phyloP scores from a whole-genome alignment of 1,140 invertebrate species.

The Drosophila subobscura region DNA sequence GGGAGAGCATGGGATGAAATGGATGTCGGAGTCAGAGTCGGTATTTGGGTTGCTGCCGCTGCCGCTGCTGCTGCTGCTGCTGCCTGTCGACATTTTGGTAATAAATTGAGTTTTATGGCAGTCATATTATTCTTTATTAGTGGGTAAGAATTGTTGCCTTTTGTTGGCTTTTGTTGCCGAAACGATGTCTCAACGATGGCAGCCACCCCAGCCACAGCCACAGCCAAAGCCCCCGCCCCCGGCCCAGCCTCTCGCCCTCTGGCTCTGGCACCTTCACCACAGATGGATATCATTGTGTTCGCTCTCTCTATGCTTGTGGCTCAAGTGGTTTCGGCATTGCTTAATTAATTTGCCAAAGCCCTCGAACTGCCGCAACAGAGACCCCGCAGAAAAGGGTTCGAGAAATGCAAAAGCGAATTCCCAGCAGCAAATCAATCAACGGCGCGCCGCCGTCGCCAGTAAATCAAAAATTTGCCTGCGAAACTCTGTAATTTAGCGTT shows the following conservation, averaged over 20 bases:
- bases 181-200: slow-evolving; percentile 33
- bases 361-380: slow-evolving; percentile 12
- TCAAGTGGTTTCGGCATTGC: slow-evolving; percentile 44
- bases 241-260: slow-evolving; percentile 12
- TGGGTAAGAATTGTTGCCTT: slow-evolving; percentile 80
- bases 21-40: background rate
- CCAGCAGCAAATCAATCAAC: slow-evolving; percentile 62
- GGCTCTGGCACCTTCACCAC: slow-evolving; percentile 1
- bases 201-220: background rate
- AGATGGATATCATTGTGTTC: slow-evolving; percentile 25
- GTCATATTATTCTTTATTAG: slow-evolving; percentile 82
- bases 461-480: slow-evolving; percentile 52
- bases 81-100: slow-evolving; percentile 80
- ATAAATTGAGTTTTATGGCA: slow-evolving; percentile 82
- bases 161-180: slow-evolving; percentile 71
- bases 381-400: slow-evolving; percentile 1
- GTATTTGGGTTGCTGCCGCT: slow-evolving; percentile 40
- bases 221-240: no score
- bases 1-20: no score
- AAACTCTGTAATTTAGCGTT: slow-evolving; percentile 60
- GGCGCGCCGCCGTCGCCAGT: slow-evolving; percentile 10
- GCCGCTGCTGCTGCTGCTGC: slow-evolving; percentile 10
- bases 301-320: slow-evolving; percentile 7
- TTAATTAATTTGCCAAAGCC: slow-evolving; percentile 67
- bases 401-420: background rate